phyloP scores from a whole-genome alignment of 2,888 invertebrate species.

The Drosophila greeni region DNA sequence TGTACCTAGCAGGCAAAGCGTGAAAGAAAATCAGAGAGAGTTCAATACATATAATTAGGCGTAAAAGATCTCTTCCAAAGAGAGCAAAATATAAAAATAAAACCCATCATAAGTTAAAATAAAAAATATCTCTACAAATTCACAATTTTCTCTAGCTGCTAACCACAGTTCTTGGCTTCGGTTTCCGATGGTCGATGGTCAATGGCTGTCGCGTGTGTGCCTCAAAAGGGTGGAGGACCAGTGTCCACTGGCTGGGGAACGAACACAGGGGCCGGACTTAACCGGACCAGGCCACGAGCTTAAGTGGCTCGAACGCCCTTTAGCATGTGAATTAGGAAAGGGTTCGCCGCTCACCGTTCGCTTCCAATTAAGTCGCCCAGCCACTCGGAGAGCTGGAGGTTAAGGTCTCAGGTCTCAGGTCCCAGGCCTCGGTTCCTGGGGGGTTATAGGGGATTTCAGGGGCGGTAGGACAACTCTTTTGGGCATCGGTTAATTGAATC shows the following conservation, averaged over 20 bases:
- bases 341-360: slow-evolving; percentile 29
- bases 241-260: slow-evolving; percentile 6
- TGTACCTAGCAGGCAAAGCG: background rate
- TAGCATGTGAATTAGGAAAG: slow-evolving; percentile 48
- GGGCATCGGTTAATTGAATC: slow-evolving; percentile 76
- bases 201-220: slow-evolving; percentile 34
- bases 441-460: slow-evolving; percentile 2
- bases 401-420: slow-evolving; percentile 21
- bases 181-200: slow-evolving; percentile 12
- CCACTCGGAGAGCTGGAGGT: slow-evolving; percentile 15
- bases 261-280: slow-evolving; percentile 43
- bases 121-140: background rate
- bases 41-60: too few relatives aligned
- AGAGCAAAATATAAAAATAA: too few relatives aligned
- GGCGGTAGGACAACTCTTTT: slow-evolving; percentile 41
- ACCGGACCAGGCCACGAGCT: slow-evolving; percentile 54
- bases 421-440: slow-evolving; percentile 1
- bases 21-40: too few relatives aligned
- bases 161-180: slow-evolving; percentile 6
- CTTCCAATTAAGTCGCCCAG: slow-evolving; percentile 69
- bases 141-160: background rate
- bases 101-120: background rate
- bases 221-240: slow-evolving; percentile 8
- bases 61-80: too few relatives aligned
- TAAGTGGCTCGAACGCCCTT: slow-evolving; percentile 78